phyloP scores from a whole-genome alignment of 2,113 vertebrate species.

The Nesospiza acunhae region DNA sequence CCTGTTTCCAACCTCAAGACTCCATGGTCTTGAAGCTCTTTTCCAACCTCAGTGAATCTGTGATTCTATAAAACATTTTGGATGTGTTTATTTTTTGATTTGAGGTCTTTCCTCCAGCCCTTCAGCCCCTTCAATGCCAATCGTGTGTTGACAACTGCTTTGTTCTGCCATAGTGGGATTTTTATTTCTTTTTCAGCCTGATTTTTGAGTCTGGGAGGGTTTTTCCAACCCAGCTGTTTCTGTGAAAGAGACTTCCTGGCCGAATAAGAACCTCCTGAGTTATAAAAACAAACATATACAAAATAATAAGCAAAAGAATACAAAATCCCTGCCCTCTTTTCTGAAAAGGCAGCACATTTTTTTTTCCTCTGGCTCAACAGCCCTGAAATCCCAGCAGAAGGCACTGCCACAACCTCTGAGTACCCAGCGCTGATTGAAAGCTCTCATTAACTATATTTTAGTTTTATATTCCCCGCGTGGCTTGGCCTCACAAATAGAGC shows the following conservation, averaged over 20 bases:
- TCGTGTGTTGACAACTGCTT: rapidly evolving
- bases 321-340: not conserved
- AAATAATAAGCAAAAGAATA: not conserved
- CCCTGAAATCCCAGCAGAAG: not conserved
- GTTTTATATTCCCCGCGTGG: constrained; percentile 1
- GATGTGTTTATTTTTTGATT: not conserved
- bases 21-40: not conserved
- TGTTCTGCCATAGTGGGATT: not conserved
- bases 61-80: not conserved
- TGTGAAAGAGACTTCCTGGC: not conserved
- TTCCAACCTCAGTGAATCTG: too few species aligned
- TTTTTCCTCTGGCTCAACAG: not conserved
- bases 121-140: not conserved
- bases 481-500: constrained; percentile 29
- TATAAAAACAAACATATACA: too few species aligned
- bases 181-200: not conserved
- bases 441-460: constrained; percentile 27
- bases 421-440: constrained; percentile 11
- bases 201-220: not conserved
- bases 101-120: not conserved
- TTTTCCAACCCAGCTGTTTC: not conserved
- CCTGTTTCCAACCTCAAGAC: too few species aligned
- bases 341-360: not conserved
- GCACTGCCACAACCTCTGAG: not conserved
- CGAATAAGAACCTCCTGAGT: not conserved